These are phyloP conservation scores for Cristatella mucedo DNA, from an alignment of 2,888 invertebrate genomes.

Conservation along the genomic window DNA sequence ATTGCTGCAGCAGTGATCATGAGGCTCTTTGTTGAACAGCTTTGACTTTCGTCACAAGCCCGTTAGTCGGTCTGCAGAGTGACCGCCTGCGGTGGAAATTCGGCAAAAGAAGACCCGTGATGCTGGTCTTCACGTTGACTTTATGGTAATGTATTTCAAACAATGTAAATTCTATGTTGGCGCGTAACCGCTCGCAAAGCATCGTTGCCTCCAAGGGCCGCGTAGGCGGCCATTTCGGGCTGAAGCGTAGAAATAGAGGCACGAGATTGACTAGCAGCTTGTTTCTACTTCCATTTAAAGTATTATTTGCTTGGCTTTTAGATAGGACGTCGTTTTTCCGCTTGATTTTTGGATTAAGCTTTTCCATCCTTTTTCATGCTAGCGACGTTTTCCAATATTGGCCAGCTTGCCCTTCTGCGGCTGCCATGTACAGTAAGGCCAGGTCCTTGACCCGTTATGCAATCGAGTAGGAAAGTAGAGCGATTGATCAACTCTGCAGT, in stretches of 20 bases:
- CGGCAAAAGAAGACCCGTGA: constrained; percentile 30
- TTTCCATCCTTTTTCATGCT: neutral
- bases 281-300: too few relatives aligned
- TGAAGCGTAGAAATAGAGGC: too few relatives aligned
- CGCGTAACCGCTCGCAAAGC: constrained; percentile 7
- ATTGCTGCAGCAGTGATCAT: neutral
- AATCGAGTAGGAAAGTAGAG: too few relatives aligned
- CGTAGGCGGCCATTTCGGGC: too few relatives aligned
- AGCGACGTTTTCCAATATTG: constrained; percentile 17
- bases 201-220: neutral
- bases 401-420: too few relatives aligned
- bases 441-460: too few relatives aligned
- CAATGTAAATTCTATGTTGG: neutral
- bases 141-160: constrained; percentile 20
- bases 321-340: neutral
- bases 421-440: too few relatives aligned
- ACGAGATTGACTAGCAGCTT: too few relatives aligned
- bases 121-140: constrained; percentile 23
- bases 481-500: too few relatives aligned
- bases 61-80: constrained; percentile 31
- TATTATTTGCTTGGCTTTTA: too few relatives aligned
- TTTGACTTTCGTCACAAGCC: constrained; percentile 27
- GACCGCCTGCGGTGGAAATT: constrained; percentile 23
- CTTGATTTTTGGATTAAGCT: neutral
- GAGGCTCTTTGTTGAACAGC: constrained; percentile 17